A percentile compares a stretch with the other conserved stretches of the same genome.
Conservation (phyloP, 2,113 vertebrate species). For the Siphamia tubifer region DNA sequence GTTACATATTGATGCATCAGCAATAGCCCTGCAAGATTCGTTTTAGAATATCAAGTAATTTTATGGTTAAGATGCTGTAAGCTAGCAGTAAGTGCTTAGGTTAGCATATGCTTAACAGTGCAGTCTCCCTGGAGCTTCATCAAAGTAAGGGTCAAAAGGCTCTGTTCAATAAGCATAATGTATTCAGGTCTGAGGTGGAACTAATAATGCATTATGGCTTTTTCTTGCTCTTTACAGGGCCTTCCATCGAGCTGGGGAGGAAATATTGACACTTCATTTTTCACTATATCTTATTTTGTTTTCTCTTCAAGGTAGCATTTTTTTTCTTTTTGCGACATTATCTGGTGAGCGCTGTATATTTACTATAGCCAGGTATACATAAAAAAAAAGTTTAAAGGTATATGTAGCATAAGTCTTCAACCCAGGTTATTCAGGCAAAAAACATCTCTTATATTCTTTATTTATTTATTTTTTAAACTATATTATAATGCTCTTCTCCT, state of each 20-base stretch:
- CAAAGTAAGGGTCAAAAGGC: slow-evolving; percentile 12
- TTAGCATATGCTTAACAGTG: slow-evolving; percentile 13
- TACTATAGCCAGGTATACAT: neutral
- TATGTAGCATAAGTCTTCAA: too few relatives aligned
- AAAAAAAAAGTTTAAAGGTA: too few relatives aligned
- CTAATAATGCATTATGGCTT: neutral
- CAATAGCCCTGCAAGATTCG: slow-evolving; percentile 10
- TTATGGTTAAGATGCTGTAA: slow-evolving; percentile 38
- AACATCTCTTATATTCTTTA: too few relatives aligned
- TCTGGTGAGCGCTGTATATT: too few relatives aligned
- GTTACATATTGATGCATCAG: slow-evolving; percentile 35
- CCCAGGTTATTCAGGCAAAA: too few relatives aligned
- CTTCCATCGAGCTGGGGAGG: neutral
- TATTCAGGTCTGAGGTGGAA: slow-evolving; percentile 11
- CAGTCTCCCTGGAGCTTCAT: neutral
- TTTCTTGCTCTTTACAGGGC: neutral
- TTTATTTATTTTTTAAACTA: too few relatives aligned
- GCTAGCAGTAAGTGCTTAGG: slow-evolving; percentile 38
- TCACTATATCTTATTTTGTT: neutral
- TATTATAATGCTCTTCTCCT: too few relatives aligned
- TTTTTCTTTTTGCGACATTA: too few relatives aligned
- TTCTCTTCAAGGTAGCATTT: neutral
- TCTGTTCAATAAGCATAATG: neutral
- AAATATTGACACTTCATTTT: neutral
- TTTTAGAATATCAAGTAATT: slow-evolving; percentile 25